A percentile compares a stretch with the other conserved stretches of the same genome.
Evolutionary conservation across 2,797 vertebrate genomes (phyloP).

Genomic region (Girardinus metallicus): DNA sequence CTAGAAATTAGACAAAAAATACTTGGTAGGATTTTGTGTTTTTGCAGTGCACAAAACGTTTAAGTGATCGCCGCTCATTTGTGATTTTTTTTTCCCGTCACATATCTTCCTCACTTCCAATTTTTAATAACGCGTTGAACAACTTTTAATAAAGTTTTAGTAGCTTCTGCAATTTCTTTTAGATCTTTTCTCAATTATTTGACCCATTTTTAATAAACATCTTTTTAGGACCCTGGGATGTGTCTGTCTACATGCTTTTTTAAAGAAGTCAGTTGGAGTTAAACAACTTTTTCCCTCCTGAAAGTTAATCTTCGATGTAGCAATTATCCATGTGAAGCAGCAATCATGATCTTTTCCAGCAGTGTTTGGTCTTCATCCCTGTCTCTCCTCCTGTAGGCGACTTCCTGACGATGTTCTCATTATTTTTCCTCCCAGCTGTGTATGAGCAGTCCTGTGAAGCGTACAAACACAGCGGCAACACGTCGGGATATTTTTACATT

Average conservation of each 20-base stretch:
- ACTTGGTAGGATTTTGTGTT: too few species aligned
- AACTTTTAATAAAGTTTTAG: background rate
- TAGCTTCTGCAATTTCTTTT: background rate
- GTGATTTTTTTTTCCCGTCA: background rate
- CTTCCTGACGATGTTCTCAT: slow-evolving; percentile 29
- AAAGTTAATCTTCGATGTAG: background rate
- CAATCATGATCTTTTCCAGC: slow-evolving; percentile 13
- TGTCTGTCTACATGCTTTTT: background rate
- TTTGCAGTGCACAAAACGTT: background rate
- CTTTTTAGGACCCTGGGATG: background rate
- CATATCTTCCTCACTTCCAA: background rate
- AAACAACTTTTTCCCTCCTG: background rate
- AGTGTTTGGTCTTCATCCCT: background rate
- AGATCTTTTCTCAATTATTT: background rate
- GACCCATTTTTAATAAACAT: background rate
- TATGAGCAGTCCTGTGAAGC: slow-evolving; percentile 82
- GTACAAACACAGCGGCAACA: slow-evolving; percentile 77
- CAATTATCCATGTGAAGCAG: background rate
- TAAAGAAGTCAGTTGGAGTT: background rate
- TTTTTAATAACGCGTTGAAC: background rate
- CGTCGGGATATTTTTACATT: slow-evolving; percentile 78
- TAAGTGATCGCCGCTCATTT: too few species aligned
- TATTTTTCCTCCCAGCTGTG: slow-evolving; percentile 65
- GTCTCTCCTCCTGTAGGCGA: slow-evolving; percentile 3
- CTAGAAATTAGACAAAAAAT: too few species aligned